Base-by-base conservation (phyloP, 2,888 invertebrate genomes). In the Orchesellides sinensis region DNA sequence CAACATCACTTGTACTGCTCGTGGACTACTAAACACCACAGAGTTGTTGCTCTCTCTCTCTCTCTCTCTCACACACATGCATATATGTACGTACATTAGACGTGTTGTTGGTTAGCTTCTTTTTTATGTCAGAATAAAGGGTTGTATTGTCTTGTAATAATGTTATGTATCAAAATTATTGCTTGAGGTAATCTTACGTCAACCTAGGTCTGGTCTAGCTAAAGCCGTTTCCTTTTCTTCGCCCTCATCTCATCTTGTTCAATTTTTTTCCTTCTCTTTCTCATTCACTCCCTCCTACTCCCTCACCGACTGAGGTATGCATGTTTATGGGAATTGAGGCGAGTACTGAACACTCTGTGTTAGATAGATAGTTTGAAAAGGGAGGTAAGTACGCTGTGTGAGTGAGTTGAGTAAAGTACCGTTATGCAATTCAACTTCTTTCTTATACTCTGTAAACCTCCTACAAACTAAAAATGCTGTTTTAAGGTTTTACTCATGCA, bases 351-450 rank as follows among this genome's bases (percentile, higher is more conserved):
- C 10, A 40, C n/a, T 10, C 10, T 40, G 40, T 40, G 40, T 40
- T 10, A 40, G 40, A 8, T 10, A 40, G 14, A 40, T 40, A n/a
- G n/a, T 40, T 14, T 40, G 21, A 25, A 25, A 47, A 25, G 49
- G 49, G 45, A 25, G 29, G 4, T 27, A 14, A 66, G n/a, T n/a
- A n/a, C n/a, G 45, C 45, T 19, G 19, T n/a, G 17, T 12, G 17
- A 61, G 32, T 63, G 17, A 61, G 63, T 65, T 54, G 77, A 35
- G 52, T 69, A 49, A 70, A 79, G 63, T 70, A 70, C 78, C 78
- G 78, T 79, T 79, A 79, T 70, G 78, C 70, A 79, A 79, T 45
- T 70, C 70, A 40, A 63, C 52, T 54, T 54, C 21, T 63, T 29
- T n/a, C n/a, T n/a, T 56, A 10, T 54, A 52, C 66, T 56, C 21